Evolutionary conservation across 2,113 vertebrate genomes (phyloP), one percentile per base, ranked within the genome.

Genomic region (Odontesthes bonariensis): DNA sequence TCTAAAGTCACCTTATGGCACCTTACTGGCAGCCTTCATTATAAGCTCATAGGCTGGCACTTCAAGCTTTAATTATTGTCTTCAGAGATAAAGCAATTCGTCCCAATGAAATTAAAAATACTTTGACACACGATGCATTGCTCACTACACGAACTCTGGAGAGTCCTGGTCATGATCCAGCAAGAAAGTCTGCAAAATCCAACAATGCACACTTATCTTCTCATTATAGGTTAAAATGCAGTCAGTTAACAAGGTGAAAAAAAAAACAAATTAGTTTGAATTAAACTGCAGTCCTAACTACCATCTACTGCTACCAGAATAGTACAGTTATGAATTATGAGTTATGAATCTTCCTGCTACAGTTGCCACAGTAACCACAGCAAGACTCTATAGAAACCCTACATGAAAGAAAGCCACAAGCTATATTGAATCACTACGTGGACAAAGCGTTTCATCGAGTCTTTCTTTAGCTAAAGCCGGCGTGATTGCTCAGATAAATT

Each of bases 281-380:
- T 49, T 10, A 69, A 60, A 71, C 27, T 27, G 51, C 51, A 60
- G 49, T 61, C 59, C 59, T 57, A 6, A 14, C 44, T 53, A 53
- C 51, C 16, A 69, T 68, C 66, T 40, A 31, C 23, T 65, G 60
- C 47, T 54, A 58, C 60, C 49, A 81, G 56, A 65, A 73, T 57
- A 79, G 8, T 66, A 61, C 60, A 77, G 52, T n/a, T n/a, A n/a
- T n/a, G n/a, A n/a, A n/a, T n/a, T n/a, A n/a, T 40, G 22, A 46
- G 67, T 44, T 32, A 44, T 32, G 32, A 77, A 44, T 13, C 46
- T 57, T 23, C 4, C 19, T 23, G 54, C 57, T 62, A 32, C 55
- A 54, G 63, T 63, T 73, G 61, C 79, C 49, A 54, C 61, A 77
- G 57, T 74, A 74, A 72, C 67, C 33, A 65, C 22, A 51, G 35